Evolutionary conservation across 2,888 invertebrate species (phyloP), one percentile per base, ranked within the genome.

Genomic region (Cerceris rybyensis): DNA sequence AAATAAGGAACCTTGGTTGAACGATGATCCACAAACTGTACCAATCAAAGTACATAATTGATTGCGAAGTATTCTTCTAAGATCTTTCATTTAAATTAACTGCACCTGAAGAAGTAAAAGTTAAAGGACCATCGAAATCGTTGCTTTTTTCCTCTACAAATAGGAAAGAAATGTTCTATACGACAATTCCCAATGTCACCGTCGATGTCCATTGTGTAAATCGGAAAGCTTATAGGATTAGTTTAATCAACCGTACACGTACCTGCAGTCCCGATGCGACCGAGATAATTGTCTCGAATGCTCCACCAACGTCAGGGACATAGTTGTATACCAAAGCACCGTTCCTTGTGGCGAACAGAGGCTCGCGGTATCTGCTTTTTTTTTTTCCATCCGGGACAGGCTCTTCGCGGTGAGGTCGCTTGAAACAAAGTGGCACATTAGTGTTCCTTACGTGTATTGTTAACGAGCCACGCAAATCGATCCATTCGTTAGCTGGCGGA

Each of bases 391-490:
- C 11, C 67, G 28, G 60, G 71, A 76, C 73, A 59, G 70, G 64
- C 81, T 74, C 66, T 72, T 75, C 71, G 86, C 77, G 79, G 71
- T 83, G 78, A 85, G 83, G 82, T 80, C 84, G 76, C 49, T 64
- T 49, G 86, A 86, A 86, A 85, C 85, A 86, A 85, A 85, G 81
- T 84, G 80, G 78, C 78, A 70, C 85, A 83, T 86, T 85, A 85
- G 82, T 63, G 80, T 80, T 78, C 80, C 83, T 85, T 83, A 80
- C 86, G 69, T 78, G 85, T 80, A 85, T 85, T 84, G 85, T 85
- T 85, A 85, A 85, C 86, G 85, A 85, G 86, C 84, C 83, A 75
- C 73, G 83, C 85, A 85, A 85, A 85, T 83, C 86, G 86, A 85
- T 85, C 68, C 83, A 85, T 85, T 85, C 85, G 85, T 85, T 85